Evolutionary conservation across 1,140 invertebrate species (phyloP).

Genomic region (Epicauta chinensis): DNA sequence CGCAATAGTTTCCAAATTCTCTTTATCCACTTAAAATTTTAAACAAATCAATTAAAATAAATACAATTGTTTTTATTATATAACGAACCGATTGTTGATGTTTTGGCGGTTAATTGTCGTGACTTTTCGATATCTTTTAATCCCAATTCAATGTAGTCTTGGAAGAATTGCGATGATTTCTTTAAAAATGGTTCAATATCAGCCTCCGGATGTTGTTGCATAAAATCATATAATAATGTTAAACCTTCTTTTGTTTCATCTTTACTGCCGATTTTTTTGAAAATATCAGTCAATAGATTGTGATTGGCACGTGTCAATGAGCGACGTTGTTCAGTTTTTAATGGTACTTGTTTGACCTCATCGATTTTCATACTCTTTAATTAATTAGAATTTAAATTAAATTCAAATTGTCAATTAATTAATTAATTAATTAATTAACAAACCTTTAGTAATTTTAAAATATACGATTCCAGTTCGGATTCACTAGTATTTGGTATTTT

Average conservation of each 20-base stretch:
- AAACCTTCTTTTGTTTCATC: constrained; percentile 84
- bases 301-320: constrained; percentile 66
- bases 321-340: constrained; percentile 44
- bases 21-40: constrained; percentile 11
- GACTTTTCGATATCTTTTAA: constrained; percentile 71
- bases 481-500: constrained; percentile 72
- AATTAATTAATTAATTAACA: constrained; percentile 13
- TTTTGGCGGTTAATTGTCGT: constrained; percentile 37
- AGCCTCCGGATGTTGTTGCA: constrained; percentile 82
- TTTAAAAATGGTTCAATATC: constrained; percentile 86
- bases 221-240: constrained; percentile 81
- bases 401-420: not conserved
- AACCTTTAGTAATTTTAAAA: constrained; percentile 70
- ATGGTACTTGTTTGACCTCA: constrained; percentile 43
- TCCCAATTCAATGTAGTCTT: constrained; percentile 85
- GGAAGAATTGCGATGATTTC: constrained; percentile 85
- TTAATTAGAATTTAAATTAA: constrained; percentile 4
- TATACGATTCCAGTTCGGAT: constrained; percentile 75
- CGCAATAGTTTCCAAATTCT: not conserved
- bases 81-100: constrained; percentile 8
- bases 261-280: constrained; percentile 86
- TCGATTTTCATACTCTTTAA: constrained; percentile 48
- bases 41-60: not conserved
- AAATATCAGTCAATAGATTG: constrained; percentile 82
- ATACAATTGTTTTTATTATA: not conserved